phyloP scores from a whole-genome alignment of 2,797 vertebrate species.

The Eidolon dupreanum region DNA sequence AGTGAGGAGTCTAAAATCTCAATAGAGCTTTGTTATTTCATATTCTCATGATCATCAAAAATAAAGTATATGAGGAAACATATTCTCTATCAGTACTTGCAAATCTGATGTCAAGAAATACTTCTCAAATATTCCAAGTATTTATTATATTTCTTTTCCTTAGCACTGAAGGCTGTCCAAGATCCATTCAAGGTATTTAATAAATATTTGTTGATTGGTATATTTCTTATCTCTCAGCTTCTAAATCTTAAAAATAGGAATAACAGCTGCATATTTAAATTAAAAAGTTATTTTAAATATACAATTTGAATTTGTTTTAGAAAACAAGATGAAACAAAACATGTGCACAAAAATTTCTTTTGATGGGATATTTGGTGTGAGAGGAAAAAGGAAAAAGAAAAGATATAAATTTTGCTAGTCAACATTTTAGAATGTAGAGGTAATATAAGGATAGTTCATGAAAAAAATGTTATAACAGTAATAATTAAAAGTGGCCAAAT shows the following conservation, averaged over 20 bases:
- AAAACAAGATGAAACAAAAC: neutral
- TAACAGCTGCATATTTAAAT: neutral
- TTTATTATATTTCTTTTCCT: neutral
- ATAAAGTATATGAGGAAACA: neutral
- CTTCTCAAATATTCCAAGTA: neutral
- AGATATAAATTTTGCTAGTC: neutral
- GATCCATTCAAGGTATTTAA: neutral
- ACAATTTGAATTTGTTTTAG: neutral
- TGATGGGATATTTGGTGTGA: neutral
- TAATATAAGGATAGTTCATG: neutral
- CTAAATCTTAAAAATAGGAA: constrained; percentile 27
- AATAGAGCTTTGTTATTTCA: neutral
- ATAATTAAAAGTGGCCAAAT: neutral
- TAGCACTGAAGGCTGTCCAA: neutral
- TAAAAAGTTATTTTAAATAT: neutral
- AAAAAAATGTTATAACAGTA: neutral
- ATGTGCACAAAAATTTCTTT: neutral
- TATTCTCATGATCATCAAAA: neutral
- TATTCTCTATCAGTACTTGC: neutral
- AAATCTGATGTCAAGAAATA: neutral
- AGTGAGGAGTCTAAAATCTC: neutral
- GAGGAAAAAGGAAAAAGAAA: neutral
- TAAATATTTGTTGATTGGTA: neutral
- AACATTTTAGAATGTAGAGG: neutral
- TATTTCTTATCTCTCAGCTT: constrained; percentile 15